Conservation (phyloP, 2,797 vertebrate species). For the Xenopus petersii region DNA sequence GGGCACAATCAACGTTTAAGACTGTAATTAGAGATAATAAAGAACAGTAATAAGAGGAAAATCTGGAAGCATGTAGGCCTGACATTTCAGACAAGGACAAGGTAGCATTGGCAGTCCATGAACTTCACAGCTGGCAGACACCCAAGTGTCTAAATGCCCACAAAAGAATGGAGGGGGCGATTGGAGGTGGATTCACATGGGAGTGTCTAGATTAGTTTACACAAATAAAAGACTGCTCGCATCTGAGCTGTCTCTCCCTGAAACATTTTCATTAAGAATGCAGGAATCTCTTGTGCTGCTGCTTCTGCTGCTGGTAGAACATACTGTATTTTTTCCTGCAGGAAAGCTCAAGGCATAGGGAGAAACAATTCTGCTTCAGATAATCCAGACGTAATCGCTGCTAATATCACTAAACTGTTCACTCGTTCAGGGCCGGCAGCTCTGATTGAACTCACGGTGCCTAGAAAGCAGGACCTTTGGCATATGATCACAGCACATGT, state of each 20-base stretch:
- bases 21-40: conserved; percentile 18
- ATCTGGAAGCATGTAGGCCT: conserved; percentile 27
- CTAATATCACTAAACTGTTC: conserved; percentile 38
- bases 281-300: conserved; percentile 16
- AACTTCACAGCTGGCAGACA: conserved; percentile 40
- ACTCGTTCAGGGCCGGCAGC: conserved; percentile 27
- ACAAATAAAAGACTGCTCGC: conserved; percentile 37
- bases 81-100: conserved; percentile 47
- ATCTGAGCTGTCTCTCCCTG: conserved; percentile 31
- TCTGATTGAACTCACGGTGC: background rate
- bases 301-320: conserved; percentile 15
- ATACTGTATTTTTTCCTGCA: conserved; percentile 21
- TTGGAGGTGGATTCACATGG: conserved; percentile 6
- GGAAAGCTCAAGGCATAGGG: conserved; percentile 12
- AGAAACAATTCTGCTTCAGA: conserved; percentile 20
- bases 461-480: conserved; percentile 23
- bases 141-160: conserved; percentile 47
- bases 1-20: conserved; percentile 16
- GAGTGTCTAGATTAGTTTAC: conserved; percentile 44
- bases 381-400: conserved; percentile 36
- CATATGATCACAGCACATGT: background rate
- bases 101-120: conserved; percentile 37
- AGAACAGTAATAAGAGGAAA: conserved; percentile 7
- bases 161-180: conserved; percentile 4
- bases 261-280: conserved; percentile 42